A percentile compares a stretch with the other conserved stretches of the same genome.
phyloP scores from a whole-genome alignment of 2,797 vertebrate species.

The Odontamblyopus lacepedii region DNA sequence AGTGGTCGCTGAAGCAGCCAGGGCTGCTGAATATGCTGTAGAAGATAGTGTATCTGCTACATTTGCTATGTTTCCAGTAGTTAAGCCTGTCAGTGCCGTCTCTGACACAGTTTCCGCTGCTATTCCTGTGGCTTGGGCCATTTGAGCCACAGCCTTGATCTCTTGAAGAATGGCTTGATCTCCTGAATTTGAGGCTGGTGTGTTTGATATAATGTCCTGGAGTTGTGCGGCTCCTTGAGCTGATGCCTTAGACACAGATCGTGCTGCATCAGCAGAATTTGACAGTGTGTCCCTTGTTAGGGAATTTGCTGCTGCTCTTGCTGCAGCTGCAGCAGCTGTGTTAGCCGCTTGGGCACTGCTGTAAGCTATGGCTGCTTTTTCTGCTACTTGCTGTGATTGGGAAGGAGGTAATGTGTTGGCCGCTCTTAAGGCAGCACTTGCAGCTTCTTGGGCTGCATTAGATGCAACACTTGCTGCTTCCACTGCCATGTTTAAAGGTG shows the following conservation, averaged over 20 bases:
- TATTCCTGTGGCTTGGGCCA: not conserved
- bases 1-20: not conserved
- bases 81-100: not conserved
- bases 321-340: not conserved
- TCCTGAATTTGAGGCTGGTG: fast-evolving
- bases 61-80: not conserved
- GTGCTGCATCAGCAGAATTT: not conserved
- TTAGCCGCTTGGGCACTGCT: not conserved
- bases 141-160: not conserved
- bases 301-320: not conserved
- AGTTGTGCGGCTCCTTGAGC: not conserved
- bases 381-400: fast-evolving
- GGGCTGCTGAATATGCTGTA: not conserved
- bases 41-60: not conserved
- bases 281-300: not conserved
- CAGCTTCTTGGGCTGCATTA: conserved; percentile 1
- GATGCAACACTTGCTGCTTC: conserved; percentile 12
- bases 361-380: not conserved
- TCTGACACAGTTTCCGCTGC: not conserved
- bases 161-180: not conserved
- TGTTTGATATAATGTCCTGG: not conserved
- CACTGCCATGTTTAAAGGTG: not conserved
- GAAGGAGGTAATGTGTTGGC: not conserved
- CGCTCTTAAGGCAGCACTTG: not conserved
- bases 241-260: not conserved